Conservation (phyloP, 2,888 invertebrate species). For the Mythimna ferrago region DNA sequence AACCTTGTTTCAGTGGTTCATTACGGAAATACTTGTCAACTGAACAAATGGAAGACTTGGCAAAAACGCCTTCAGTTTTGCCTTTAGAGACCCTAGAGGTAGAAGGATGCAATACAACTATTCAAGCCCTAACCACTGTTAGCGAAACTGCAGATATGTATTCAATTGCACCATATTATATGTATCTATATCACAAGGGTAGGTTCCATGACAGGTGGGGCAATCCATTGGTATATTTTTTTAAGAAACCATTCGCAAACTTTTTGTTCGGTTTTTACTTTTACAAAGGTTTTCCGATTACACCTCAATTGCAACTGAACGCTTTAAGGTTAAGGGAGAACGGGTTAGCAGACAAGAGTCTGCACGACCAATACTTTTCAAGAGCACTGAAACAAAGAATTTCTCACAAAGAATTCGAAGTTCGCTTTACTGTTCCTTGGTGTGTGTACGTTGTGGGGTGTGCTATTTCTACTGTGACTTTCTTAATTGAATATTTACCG, state of each 20-base stretch:
- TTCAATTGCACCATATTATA: conserved; percentile 44
- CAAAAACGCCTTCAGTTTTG: neutral
- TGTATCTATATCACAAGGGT: conserved; percentile 41
- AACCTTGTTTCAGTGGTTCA: conserved; percentile 73
- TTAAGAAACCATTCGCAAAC: conserved; percentile 43
- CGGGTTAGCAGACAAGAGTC: conserved; percentile 46
- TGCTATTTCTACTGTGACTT: conserved; percentile 31
- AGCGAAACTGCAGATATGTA: conserved; percentile 32
- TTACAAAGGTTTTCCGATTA: conserved; percentile 59
- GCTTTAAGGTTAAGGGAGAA: conserved; percentile 50
- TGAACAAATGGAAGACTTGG: conserved; percentile 20
- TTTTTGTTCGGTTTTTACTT: conserved; percentile 40
- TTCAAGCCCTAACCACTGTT: conserved; percentile 35
- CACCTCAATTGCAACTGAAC: conserved; percentile 25
- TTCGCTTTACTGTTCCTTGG: conserved; percentile 58
- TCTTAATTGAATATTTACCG: conserved; percentile 48
- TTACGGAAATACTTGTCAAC: conserved; percentile 54
- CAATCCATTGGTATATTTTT: conserved; percentile 38
- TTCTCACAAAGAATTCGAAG: conserved; percentile 39
- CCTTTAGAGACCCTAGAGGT: neutral
- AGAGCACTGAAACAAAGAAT: conserved; percentile 38
- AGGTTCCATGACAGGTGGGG: conserved; percentile 55
- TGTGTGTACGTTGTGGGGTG: conserved; percentile 48
- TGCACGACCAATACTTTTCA: conserved; percentile 39
- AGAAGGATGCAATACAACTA: conserved; percentile 49